Conservation (phyloP, 1,140 invertebrate genomes). For the Bombus ignitus region DNA sequence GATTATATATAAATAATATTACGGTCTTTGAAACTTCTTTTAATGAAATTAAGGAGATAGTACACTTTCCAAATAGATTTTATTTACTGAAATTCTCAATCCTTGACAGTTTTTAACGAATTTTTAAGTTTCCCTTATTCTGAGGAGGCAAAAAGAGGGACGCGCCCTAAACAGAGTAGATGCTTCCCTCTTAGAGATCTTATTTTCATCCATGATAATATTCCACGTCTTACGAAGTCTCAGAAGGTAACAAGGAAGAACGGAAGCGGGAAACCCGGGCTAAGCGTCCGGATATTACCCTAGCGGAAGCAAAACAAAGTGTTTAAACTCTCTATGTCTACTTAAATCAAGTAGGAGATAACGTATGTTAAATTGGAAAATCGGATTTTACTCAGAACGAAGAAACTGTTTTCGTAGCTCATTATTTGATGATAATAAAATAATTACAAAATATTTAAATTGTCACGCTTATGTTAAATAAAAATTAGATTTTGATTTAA, state of each 20-base stretch:
- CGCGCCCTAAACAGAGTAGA: background rate
- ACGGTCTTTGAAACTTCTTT: background rate
- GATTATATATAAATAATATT: background rate
- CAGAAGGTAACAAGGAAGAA: conserved; percentile 27
- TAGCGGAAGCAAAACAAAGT: background rate
- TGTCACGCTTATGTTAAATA: background rate
- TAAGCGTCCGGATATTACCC: conserved; percentile 15
- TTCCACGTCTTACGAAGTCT: background rate
- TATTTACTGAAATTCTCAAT: background rate
- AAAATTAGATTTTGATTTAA: background rate
- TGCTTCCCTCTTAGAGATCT: background rate
- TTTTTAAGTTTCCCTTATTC: background rate
- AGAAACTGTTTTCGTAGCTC: background rate
- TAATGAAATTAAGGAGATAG: background rate
- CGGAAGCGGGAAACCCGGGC: background rate
- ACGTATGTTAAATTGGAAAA: background rate
- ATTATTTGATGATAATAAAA: too few relatives aligned
- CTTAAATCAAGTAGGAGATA: background rate
- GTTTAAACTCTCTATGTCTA: background rate
- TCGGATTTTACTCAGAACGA: background rate
- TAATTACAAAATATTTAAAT: too few relatives aligned
- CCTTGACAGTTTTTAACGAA: background rate
- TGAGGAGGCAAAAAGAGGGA: background rate
- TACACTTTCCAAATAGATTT: background rate
- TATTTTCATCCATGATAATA: conserved; percentile 34